Evolutionary conservation across 1,140 invertebrate species (phyloP), one percentile per base, ranked within the genome.

Genomic region (Sweltsa coloradensis): DNA sequence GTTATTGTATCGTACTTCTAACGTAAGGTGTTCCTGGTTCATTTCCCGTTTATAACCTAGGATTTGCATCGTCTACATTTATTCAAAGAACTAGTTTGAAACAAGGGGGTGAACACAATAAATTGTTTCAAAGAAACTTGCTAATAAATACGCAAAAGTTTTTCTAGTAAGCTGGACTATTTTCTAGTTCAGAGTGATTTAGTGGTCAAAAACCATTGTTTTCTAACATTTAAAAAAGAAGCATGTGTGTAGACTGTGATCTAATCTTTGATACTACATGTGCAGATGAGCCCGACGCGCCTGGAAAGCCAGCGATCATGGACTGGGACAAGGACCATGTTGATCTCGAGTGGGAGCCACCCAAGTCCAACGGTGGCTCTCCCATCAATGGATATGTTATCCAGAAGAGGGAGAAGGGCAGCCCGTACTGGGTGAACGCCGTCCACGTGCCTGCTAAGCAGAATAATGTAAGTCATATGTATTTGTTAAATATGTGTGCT

Each of bases 251-350:
- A n/a, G n/a, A n/a, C n/a, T n/a, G n/a, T n/a, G n/a, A n/a, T n/a
- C 13, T 43, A 24, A 31, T 25, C 27, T 53, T 50, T 53, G 40
- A n/a, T n/a, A n/a, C n/a, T n/a, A n/a, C n/a, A 51, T 43, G 57
- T 61, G 19, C 52, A 81, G 90, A 96, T 64, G 89, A 93, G 60
- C 91, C 93, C 1, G 81, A 83, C 56, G 77, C 89, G 24, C 93
- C 94, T 51, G 89, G 91, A 22, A 89, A 88, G 60, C 92, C 92
- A 48, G 72, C 76, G 53, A 76, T 90, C 41, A 81, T 79, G 1
- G 93, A 97, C 58, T 96, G 89, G 87, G 89, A 95, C 65, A 87
- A 85, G 59, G 83, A 92, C 63, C 86, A 89, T 55, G 89, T 94
- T 9, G 91, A 95, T 58, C 67, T 97, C 31, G 75, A 88, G 71